phyloP scores from a whole-genome alignment of 2,113 vertebrate genomes.

The Promerops cafer region DNA sequence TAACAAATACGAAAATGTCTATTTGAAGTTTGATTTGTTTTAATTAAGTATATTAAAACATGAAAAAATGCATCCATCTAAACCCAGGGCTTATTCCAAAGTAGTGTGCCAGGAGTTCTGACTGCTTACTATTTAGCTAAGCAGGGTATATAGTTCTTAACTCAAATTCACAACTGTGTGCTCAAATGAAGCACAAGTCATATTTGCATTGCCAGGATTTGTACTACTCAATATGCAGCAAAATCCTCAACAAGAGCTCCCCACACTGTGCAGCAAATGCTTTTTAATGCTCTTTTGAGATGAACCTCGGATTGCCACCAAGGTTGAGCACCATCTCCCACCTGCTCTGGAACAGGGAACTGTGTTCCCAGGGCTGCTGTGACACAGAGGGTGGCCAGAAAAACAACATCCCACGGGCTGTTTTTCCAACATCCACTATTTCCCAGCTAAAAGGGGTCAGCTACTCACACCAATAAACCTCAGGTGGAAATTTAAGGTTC shows the following conservation, averaged over 20 bases:
- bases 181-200: neutral
- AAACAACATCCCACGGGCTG: neutral
- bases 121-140: neutral
- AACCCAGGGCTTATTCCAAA: neutral
- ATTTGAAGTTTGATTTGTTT: neutral
- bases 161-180: neutral
- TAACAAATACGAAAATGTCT: neutral
- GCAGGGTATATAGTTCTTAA: neutral
- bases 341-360: neutral
- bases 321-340: neutral
- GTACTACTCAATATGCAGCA: neutral
- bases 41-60: neutral
- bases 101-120: neutral
- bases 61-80: neutral
- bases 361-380: neutral
- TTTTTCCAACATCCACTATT: neutral
- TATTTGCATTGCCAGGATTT: neutral
- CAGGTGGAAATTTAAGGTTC: neutral
- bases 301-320: neutral
- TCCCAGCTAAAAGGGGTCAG: neutral
- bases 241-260: constrained; percentile 12
- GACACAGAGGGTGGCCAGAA: accelerated
- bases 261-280: neutral
- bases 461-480: neutral
- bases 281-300: constrained; percentile 10